Conservation (phyloP, 2,888 invertebrate species). For the Ferrisia virgata region DNA sequence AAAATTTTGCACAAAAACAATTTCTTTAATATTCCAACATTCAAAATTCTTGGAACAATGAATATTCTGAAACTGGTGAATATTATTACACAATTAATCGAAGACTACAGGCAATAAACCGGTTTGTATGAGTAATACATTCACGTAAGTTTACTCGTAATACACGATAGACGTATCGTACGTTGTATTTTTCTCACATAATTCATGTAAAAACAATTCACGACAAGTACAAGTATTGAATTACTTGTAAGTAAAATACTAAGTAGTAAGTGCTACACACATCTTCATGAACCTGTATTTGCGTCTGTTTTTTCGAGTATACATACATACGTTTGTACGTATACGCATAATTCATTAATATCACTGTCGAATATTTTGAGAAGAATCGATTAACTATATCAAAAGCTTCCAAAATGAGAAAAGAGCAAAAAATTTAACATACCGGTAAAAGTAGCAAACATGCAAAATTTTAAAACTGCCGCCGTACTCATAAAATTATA, state of each 20-base stretch:
- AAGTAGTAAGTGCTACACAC: not conserved
- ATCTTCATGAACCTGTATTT: not conserved
- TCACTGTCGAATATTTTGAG: no score
- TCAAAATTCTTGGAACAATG: not conserved
- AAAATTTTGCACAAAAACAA: not conserved
- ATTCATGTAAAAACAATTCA: not conserved
- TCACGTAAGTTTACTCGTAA: not conserved
- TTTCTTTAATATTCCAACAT: not conserved
- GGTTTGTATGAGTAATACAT: conserved; percentile 22
- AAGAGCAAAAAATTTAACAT: no score
- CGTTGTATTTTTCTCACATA: conserved; percentile 2
- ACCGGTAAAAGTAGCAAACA: no score
- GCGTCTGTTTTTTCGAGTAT: not conserved
- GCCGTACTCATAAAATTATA: no score
- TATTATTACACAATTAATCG: not conserved
- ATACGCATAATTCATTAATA: no score
- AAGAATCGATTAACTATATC: no score
- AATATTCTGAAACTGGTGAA: not conserved
- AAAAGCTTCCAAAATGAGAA: no score
- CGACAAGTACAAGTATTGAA: not conserved
- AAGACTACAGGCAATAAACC: not conserved
- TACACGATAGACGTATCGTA: not conserved
- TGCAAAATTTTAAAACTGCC: no score
- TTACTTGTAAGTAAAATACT: not conserved
- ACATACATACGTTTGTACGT: no score